A percentile compares a stretch with the other conserved stretches of the same genome.
Conservation (phyloP, 2,888 invertebrate genomes). For the Drosophila infuscata region DNA sequence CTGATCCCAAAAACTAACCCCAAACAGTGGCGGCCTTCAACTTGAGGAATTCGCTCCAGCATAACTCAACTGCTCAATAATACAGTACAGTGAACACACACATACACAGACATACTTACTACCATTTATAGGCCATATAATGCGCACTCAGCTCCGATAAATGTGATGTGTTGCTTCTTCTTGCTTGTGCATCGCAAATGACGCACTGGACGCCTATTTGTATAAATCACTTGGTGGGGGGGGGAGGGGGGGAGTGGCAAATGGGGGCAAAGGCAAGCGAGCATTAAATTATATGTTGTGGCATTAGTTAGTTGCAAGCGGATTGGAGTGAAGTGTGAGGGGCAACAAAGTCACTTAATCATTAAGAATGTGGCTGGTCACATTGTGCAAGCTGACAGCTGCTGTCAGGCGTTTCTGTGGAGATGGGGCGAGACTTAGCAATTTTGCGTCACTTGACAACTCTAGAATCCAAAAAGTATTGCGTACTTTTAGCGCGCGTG, state of each 20-base stretch:
- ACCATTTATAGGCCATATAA: constrained; percentile 19
- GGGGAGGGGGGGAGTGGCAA: neutral
- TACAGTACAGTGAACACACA: neutral
- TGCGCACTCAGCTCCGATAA: constrained; percentile 11
- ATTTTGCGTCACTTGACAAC: constrained; percentile 45
- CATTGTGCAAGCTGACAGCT: constrained; percentile 25
- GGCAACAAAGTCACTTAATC: constrained; percentile 5
- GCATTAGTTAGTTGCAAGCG: constrained; percentile 21
- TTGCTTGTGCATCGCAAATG: constrained; percentile 35
- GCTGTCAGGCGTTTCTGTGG: neutral
- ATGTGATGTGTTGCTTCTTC: constrained; percentile 27
- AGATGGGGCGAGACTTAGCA: neutral
- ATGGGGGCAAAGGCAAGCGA: neutral
- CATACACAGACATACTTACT: neutral
- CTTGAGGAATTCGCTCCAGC: neutral
- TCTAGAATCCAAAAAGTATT: constrained; percentile 52
- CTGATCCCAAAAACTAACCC: neutral
- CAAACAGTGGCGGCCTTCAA: constrained; percentile 12
- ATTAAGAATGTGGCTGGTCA: constrained; percentile 16
- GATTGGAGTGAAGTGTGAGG: neutral
- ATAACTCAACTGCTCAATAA: constrained; percentile 18
- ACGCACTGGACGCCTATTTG: constrained; percentile 44
- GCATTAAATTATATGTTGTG: constrained; percentile 36
- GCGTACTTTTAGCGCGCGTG: constrained; percentile 59
- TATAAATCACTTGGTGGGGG: constrained; percentile 47